Conservation (phyloP, 2,888 invertebrate species). For the Chloroclystis v-ata region DNA sequence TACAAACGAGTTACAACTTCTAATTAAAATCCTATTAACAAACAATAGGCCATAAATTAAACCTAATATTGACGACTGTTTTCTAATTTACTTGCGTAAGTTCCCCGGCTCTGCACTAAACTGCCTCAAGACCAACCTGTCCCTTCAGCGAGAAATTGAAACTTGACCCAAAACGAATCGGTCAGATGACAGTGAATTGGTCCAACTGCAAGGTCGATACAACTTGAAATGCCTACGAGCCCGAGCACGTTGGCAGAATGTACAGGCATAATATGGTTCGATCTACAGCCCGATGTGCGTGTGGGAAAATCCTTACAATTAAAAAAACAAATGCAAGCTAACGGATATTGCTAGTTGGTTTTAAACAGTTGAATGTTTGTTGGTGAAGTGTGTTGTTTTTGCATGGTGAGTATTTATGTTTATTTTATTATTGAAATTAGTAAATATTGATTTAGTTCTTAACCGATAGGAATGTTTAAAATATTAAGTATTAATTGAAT, state of each 20-base stretch:
- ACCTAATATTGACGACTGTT: too few relatives aligned
- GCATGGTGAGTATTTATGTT: conserved; percentile 12
- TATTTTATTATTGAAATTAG: neutral
- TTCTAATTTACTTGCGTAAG: neutral
- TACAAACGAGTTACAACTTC: too few relatives aligned
- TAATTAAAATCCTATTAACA: too few relatives aligned
- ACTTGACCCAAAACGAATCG: conserved; percentile 21
- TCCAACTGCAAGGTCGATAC: conserved; percentile 17
- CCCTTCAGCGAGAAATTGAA: conserved; percentile 15
- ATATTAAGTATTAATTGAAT: too few relatives aligned
- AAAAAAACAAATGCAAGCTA: conserved; percentile 10
- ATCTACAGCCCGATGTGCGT: conserved; percentile 19
- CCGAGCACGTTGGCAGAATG: conserved; percentile 4
- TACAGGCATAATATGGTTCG: conserved; percentile 17
- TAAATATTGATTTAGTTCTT: too few relatives aligned
- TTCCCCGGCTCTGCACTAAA: neutral
- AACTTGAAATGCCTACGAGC: conserved; percentile 14
- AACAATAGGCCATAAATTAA: too few relatives aligned
- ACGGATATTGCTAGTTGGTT: conserved; percentile 9
- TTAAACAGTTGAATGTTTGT: conserved; percentile 10
- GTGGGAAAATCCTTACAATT: conserved; percentile 15
- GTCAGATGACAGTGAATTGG: conserved; percentile 20
- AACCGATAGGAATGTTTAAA: too few relatives aligned
- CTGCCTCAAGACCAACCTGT: neutral
- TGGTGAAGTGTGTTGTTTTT: conserved; percentile 11